Evolutionary conservation across 2,113 vertebrate genomes (phyloP), one percentile per base, ranked within the genome.

Genomic region (Heloderma charlesbogerti): DNA sequence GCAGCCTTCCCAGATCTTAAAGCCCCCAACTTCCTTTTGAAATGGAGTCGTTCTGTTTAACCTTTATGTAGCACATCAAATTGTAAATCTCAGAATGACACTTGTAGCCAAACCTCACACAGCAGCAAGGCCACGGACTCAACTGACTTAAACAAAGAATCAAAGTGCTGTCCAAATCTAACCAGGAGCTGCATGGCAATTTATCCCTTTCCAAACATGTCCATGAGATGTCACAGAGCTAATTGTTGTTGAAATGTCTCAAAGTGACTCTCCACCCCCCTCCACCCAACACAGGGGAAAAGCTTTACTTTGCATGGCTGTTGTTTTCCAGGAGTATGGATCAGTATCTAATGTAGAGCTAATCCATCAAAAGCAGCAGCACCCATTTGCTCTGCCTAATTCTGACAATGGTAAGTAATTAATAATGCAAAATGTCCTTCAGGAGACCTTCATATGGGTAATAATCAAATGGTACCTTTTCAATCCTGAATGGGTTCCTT

Each of bases 371-470:
- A 93, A 89, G 84, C 88, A 88, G 86, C 83, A 93, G 79, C 84
- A 67, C 60, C 87, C 74, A 91, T 86, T 87, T 91, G 91, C 86
- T 93, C 88, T 94, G 92, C 92, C 91, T 94, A 94, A 95, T 95
- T 93, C 93, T 89, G 90, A 92, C 90, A 91, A 66, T 93, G 91
- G 86, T 93, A 92, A 91, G 90, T 93, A 80, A 93, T 89, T 92
- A 94, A 93, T 92, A 91, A 94, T 92, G 89, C 90, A 95, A 92
- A 54, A 93, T 84, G 89, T 89, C 92, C 85, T 95, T 91, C 89
- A 91, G 60, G 88, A 92, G 88, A 92, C 91, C 84, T 94, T 93
- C 69, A 67, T 25, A 84, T 9, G 78, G 45, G 71, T 40, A 84
- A 74, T 81, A 75, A 74, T 80, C 63, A 87, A 88, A 78, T 85